phyloP scores from a whole-genome alignment of 2,797 vertebrate species.

The Centroberyx gerrardi region DNA sequence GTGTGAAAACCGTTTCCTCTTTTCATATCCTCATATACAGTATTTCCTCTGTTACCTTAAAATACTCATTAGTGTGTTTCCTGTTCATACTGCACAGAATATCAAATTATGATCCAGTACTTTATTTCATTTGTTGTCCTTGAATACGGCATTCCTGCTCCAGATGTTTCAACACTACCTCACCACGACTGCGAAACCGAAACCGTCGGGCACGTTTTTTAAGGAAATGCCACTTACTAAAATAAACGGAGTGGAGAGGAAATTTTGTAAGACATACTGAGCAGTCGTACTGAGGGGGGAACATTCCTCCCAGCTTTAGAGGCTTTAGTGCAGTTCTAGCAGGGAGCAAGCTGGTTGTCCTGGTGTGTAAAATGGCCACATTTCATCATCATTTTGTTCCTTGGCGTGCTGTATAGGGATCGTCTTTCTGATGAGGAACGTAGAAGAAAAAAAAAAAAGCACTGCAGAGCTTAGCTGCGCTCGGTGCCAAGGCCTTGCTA shows the following conservation, averaged over 20 bases:
- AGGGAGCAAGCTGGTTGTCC: constrained; percentile 18
- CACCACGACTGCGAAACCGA: constrained; percentile 22
- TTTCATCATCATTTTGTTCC: constrained; percentile 61
- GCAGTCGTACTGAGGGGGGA: constrained; percentile 23
- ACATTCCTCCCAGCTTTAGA: constrained; percentile 49
- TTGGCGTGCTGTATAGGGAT: constrained; percentile 38
- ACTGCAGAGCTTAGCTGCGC: constrained; percentile 18
- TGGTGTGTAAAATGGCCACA: constrained; percentile 44
- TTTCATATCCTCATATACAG: not conserved
- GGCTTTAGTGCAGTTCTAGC: constrained; percentile 35
- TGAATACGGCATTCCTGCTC: constrained; percentile 1
- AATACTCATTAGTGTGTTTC: not conserved
- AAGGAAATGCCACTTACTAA: constrained; percentile 42
- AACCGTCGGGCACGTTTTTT: constrained; percentile 16
- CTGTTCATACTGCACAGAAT: constrained; percentile 3
- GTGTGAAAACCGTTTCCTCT: constrained; percentile 7
- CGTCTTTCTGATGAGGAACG: constrained; percentile 50
- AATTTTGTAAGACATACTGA: constrained; percentile 33
- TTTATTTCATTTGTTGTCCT: constrained; percentile 21
- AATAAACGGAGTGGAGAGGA: constrained; percentile 45
- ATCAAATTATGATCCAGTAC: constrained; percentile 12
- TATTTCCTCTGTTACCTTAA: not conserved
- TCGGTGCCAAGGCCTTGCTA: constrained; percentile 57
- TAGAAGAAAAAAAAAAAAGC: constrained; percentile 12
- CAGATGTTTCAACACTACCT: constrained; percentile 39